phyloP scores from a whole-genome alignment of 2,797 vertebrate species.

The Bothrops alternatus region DNA sequence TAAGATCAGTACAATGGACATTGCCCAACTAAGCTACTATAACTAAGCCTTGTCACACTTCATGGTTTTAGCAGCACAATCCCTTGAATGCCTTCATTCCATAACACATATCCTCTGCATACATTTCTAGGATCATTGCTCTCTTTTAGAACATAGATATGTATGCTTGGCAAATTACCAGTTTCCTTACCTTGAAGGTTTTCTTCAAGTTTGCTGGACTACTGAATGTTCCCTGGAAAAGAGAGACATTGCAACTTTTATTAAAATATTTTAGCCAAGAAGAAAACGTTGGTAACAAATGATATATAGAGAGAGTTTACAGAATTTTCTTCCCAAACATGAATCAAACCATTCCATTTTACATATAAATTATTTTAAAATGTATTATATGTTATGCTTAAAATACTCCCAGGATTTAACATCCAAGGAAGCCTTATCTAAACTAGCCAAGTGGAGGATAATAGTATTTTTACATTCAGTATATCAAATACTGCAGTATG shows the following conservation, averaged over 20 bases:
- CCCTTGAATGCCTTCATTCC: neutral
- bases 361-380: neutral
- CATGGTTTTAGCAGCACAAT: neutral
- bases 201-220: constrained; percentile 90
- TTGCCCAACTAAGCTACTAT: neutral
- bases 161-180: neutral
- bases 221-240: constrained; percentile 85
- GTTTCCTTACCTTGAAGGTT: constrained; percentile 86
- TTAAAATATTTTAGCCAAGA: neutral
- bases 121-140: constrained; percentile 13
- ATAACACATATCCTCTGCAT: neutral
- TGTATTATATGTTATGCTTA: neutral
- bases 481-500: neutral
- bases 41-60: neutral
- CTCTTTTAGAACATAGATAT: neutral
- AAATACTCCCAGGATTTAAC: neutral
- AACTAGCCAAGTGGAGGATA: neutral
- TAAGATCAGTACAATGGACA: neutral
- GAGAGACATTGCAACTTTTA: neutral
- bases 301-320: neutral
- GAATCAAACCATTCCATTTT: neutral
- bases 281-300: neutral
- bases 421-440: neutral
- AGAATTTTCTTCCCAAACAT: neutral
- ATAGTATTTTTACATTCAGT: neutral